Percentiles rank a stretch among this genome's conserved stretches.
Evolutionary conservation across 1,140 invertebrate species (phyloP).

Genomic region (Palaemon carinicauda): DNA sequence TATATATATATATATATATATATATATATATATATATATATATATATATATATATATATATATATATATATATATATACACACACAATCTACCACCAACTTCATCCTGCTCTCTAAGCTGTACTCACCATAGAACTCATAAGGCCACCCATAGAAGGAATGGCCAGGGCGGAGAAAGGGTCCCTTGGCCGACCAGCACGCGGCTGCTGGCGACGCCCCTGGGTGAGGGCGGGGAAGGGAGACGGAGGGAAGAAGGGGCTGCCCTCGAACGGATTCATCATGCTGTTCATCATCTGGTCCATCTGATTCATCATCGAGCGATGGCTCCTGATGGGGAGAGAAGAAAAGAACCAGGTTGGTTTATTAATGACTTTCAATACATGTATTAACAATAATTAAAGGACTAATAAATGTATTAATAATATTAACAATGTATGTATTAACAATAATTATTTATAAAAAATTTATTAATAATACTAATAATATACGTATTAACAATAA

Average conservation of each 20-base stretch:
- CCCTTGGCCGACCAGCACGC: background rate
- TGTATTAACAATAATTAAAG: too few species aligned
- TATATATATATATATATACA: background rate
- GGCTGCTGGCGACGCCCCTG: background rate
- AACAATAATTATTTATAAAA: too few species aligned
- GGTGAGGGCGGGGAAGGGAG: conserved; percentile 8
- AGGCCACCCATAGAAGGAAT: conserved; percentile 29
- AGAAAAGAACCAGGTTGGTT: too few species aligned
- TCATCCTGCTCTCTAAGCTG: too few species aligned
- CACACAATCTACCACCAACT: too few species aligned
- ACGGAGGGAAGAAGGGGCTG: conserved; percentile 36
- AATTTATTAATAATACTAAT: too few species aligned
- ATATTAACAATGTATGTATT: too few species aligned
- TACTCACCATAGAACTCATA: conserved; percentile 34
- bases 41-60: background rate
- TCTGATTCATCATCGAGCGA: conserved; percentile 56
- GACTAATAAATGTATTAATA: too few species aligned
- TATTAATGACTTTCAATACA: too few species aligned
- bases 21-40: background rate
- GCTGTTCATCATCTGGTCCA: conserved; percentile 59
- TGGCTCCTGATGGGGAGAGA: conserved; percentile 20
- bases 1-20: background rate
- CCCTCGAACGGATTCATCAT: conserved; percentile 57
- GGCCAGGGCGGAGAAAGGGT: conserved; percentile 32
- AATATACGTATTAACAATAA: too few species aligned